Conservation (phyloP, 2,888 invertebrate species). For the Eutolmus rufibarbis region DNA sequence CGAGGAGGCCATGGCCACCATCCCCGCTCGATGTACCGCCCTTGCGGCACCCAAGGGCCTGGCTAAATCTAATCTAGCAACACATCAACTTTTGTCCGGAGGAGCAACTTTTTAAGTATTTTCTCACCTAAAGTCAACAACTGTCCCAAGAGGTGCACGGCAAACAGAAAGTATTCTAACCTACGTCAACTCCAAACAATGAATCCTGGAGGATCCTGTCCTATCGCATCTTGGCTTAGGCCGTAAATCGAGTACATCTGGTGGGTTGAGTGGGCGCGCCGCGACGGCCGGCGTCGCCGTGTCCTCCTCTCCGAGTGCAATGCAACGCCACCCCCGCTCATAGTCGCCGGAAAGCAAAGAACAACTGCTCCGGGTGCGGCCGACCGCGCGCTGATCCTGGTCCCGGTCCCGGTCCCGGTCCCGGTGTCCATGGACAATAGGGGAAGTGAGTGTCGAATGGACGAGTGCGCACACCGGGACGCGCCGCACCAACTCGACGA, state of each 20-base stretch:
- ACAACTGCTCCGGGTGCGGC: conserved; percentile 4
- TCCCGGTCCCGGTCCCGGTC: background rate
- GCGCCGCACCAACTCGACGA: conserved; percentile 20
- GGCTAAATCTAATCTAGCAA: conserved; percentile 9
- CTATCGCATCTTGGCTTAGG: conserved; percentile 17
- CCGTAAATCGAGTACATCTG: conserved; percentile 8
- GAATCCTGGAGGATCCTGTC: conserved; percentile 22
- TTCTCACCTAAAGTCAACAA: conserved; percentile 34
- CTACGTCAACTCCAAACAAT: conserved; percentile 30
- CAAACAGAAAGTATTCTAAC: conserved; percentile 32
- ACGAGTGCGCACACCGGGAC: conserved; percentile 11
- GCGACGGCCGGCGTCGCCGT: background rate
- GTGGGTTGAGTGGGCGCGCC: background rate
- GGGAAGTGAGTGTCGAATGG: background rate
- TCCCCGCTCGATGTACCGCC: background rate
- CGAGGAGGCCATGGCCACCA: too few species aligned
- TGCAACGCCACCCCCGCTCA: background rate
- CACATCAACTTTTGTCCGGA: conserved; percentile 12
- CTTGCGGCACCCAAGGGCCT: background rate
- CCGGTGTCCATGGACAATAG: background rate
- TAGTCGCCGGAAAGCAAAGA: background rate
- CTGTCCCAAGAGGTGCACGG: conserved; percentile 20
- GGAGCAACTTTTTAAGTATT: conserved; percentile 27
- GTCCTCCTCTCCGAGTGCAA: background rate
- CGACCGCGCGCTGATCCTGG: background rate